Evolutionary conservation across 2,888 invertebrate genomes (phyloP), one percentile per base, ranked within the genome.

Genomic region (Drosophila vallismaia): DNA sequence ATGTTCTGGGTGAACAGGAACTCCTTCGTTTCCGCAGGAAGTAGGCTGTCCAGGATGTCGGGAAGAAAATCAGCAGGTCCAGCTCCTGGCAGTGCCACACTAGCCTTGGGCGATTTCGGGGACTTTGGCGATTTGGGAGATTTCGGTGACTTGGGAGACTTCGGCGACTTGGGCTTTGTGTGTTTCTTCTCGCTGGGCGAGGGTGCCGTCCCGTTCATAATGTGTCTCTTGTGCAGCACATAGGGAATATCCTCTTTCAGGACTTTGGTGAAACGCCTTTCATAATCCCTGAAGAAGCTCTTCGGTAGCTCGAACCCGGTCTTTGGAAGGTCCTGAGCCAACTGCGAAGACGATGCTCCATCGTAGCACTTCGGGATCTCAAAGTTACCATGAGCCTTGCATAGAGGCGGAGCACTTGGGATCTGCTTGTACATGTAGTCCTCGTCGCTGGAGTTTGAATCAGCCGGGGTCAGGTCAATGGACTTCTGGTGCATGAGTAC

Each of bases 401-500:
- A 95, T 14, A 95, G 93, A 0, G 93, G 94, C 0, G 95, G 95
- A 24, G 95, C 95, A 88, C 95, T 95, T 0, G 94, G 94, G 79
- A 96, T 95, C 92, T 95, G 95, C 70, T 95, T 94, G 85, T 95
- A 95, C 19, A 95, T 94, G 83, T 95, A 95, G 90, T 96, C 96
- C 89, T 96, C 96, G 85, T 96, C 96, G 68, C 96, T 96, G 0
- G 96, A 96, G 91, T 96, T 96, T 0, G 96, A 96, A 91, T 96
- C 96, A 0, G 96, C 96, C 4, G 96, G 96, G 1, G 96, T 96
- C 29, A 96, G 91, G 88, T 96, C 96, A 66, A 96, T 96, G 0
- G 96, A 96, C 88, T 96, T 96, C 85, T 96, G 96, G 91, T 96
- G 96, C 94, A 95, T 96, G 26, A 96, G 90, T 29, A 96, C 94